These are phyloP conservation scores for Petrolisthes manimaculis DNA, from an alignment of 2,888 invertebrate genomes.

Conservation along the genomic window DNA sequence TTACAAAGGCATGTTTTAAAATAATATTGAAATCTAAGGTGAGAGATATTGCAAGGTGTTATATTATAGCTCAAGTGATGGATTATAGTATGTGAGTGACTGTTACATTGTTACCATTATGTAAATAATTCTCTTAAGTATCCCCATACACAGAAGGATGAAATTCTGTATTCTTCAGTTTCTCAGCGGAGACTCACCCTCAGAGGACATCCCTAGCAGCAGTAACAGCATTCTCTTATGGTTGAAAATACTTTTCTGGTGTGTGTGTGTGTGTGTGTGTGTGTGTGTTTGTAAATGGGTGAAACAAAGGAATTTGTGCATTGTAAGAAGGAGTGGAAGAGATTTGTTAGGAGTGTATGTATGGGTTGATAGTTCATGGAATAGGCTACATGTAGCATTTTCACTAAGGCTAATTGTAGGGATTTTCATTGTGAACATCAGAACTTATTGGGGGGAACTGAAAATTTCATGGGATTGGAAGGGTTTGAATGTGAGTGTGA, in stretches of 20 bases:
- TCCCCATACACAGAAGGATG: neutral
- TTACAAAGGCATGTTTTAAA: neutral
- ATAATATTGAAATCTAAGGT: neutral
- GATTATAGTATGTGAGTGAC: slow-evolving; percentile 37
- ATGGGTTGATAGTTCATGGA: too few species aligned
- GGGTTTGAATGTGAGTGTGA: neutral
- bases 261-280: too few species aligned
- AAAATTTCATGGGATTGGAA: neutral
- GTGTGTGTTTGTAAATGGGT: too few species aligned
- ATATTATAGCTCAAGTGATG: slow-evolving; percentile 47
- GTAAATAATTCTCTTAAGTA: slow-evolving; percentile 45
- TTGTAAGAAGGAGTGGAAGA: too few species aligned
- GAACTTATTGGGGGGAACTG: too few species aligned
- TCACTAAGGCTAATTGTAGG: too few species aligned
- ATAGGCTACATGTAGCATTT: too few species aligned
- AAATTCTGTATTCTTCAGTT: neutral
- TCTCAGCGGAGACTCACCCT: slow-evolving; percentile 15
- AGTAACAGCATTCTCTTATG: neutral
- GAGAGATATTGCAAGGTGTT: slow-evolving; percentile 45
- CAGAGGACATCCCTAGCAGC: slow-evolving; percentile 8
- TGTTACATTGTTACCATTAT: slow-evolving; percentile 53
- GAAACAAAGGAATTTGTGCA: too few species aligned
- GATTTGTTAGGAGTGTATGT: too few species aligned
- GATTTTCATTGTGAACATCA: too few species aligned
- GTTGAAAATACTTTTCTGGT: too few species aligned